Base-by-base conservation (phyloP, 2,797 vertebrate genomes). In the Hippopotamyrus pictus region DNA sequence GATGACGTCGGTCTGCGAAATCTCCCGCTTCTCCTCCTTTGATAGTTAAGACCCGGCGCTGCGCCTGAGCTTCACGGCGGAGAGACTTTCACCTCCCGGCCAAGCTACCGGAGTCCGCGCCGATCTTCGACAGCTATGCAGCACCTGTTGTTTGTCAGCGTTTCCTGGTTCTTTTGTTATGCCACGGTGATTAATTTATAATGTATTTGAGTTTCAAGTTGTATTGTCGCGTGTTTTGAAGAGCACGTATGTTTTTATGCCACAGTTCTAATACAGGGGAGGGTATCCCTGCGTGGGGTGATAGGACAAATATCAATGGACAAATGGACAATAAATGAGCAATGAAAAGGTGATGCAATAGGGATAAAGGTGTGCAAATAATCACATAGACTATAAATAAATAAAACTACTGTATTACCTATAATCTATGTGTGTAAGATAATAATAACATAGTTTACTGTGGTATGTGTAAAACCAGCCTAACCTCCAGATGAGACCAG, bases 1-100 rank as follows among this genome's bases (percentile, higher is more conserved):
- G 17, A 53, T 91, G 92, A 93, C 92, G 93, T 93, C 91, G 90
- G 37, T 0, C 0, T 1, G 46, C 69, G 11, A 25, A 51, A 48
- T 88, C 6, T 53, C 76, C 11, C n/a, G 14, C 44, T 17, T 9
- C 19, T 44, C 33, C 12, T 33, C 29, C 25, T 69, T 69, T 6
- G 3, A 73, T 37, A 33, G 12, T 73, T 14, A 29, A 33, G 65
- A 73, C 29, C 29, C 29, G 65, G 12, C 22, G 22, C 59, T 65
- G n/a, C n/a, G 8, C 7, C n/a, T 8, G 29, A 69, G 62, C 62
- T 69, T 69, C 25, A 17, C 29, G 29, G 29, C 29, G 12, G 11
- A 17, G 65, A 33, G 29, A 33, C 29, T 37, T 73, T 73, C 29
- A 14, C 12, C 12, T 14, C 11, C 2, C 37, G 37, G 73, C 19